Percentiles rank a stretch among this genome's conserved stretches.
Evolutionary conservation across 1,140 invertebrate genomes (phyloP).

Genomic region (Platorchestia sp.): DNA sequence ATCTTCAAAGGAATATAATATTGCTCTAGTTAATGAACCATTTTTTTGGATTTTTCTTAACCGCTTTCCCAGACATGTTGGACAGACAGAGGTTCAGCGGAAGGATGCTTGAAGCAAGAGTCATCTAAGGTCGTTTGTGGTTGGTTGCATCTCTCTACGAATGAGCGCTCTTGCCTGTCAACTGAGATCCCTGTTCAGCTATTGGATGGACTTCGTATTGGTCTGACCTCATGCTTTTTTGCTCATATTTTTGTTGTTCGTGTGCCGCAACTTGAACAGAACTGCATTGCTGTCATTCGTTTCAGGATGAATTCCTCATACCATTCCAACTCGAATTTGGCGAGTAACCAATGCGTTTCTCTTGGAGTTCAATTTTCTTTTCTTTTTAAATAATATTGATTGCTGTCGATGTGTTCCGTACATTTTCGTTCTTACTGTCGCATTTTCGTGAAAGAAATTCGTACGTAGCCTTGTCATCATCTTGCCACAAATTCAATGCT

Average conservation of each 20-base stretch:
- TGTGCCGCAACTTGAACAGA: background rate
- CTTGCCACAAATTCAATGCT: background rate
- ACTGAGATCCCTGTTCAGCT: background rate
- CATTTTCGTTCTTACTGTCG: background rate
- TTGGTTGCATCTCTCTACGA: background rate
- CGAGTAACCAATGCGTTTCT: background rate
- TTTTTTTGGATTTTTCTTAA: background rate
- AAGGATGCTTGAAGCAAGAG: conserved; percentile 52
- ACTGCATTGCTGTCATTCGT: background rate
- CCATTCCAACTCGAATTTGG: background rate
- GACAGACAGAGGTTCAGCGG: conserved; percentile 58
- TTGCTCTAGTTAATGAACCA: background rate
- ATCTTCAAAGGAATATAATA: background rate
- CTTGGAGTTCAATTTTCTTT: background rate
- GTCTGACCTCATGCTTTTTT: background rate
- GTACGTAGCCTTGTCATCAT: background rate
- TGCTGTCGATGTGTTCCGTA: background rate
- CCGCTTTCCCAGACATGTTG: conserved; percentile 48
- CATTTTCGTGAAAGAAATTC: background rate
- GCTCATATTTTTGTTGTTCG: background rate
- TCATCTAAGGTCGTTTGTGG: conserved; percentile 31
- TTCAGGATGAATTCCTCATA: background rate
- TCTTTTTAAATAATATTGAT: background rate
- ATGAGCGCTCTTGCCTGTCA: background rate
- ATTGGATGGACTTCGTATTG: background rate